A percentile compares a stretch with the other conserved stretches of the same genome.
These are phyloP conservation scores for Tretioscincus oriximinensis DNA, from an alignment of 2,113 vertebrate genomes.

Conservation along the genomic window DNA sequence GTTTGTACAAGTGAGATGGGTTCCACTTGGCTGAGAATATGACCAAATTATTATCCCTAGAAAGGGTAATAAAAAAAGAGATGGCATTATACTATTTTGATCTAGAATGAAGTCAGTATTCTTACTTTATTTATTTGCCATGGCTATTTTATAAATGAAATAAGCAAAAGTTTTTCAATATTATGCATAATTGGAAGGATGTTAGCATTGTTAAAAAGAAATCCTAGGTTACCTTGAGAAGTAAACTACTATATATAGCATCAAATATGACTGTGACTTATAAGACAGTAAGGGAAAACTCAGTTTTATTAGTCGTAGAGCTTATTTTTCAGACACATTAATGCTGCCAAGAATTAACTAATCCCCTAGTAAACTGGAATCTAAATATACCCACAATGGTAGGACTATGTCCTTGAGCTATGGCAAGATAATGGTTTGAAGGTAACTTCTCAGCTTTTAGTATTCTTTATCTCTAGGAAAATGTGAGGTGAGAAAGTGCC, in stretches of 20 bases:
- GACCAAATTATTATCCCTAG: too few relatives aligned
- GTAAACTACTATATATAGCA: conserved; percentile 35
- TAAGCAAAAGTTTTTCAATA: conserved; percentile 30
- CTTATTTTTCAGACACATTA: conserved; percentile 26
- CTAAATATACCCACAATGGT: not conserved
- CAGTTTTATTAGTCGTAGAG: conserved; percentile 30
- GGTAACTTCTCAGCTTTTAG: not conserved
- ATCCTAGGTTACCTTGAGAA: conserved; percentile 38
- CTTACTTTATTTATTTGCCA: not conserved
- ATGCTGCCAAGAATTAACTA: not conserved
- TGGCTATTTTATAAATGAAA: not conserved
- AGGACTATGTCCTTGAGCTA: conserved; percentile 17
- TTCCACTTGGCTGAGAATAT: too few relatives aligned
- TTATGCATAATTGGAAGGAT: conserved; percentile 38
- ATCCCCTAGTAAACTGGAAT: not conserved
- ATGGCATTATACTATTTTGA: too few relatives aligned
- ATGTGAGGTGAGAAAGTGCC: not conserved
- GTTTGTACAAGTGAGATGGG: too few relatives aligned
- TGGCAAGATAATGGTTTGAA: not conserved
- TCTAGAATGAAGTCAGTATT: too few relatives aligned
- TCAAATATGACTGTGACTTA: conserved; percentile 2
- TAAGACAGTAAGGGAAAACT: conserved; percentile 35
- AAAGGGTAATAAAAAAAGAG: too few relatives aligned
- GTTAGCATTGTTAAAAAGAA: conserved; percentile 38
- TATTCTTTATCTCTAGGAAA: not conserved